Base-by-base conservation (phyloP, 2,113 vertebrate genomes). In the Parotia lawesii region DNA sequence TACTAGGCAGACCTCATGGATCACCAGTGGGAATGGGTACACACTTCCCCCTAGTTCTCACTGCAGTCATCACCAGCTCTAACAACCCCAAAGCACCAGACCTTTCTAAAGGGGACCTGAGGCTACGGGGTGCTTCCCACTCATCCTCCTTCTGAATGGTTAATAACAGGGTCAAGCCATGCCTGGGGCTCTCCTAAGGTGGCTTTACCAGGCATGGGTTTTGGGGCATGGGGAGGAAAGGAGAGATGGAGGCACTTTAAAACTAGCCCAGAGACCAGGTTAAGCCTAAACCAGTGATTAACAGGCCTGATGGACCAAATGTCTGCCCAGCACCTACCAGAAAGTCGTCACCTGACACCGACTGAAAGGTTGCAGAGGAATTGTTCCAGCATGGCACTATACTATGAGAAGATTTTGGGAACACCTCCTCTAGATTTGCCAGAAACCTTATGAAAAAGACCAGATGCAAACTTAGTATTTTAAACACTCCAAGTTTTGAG, bases 291-390 rank as follows among this genome's bases (percentile, higher is more conserved):
- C 10, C 25, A 50, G 20, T 16, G 33, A 40, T 48, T 11, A 65
- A 69, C 0, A 0, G 27, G 21, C 21, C 54, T 25, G 35, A 38
- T 29, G 33, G 48, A 28, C 18, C n/a, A 10, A 70, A 15, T 10
- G 4, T 13, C 31, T 64, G 50, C 38, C 40, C 65, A 50, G 40
- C 56, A 62, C 7, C 29, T 8, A 50, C 12, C n/a, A 54, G 27
- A 64, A 72, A 71, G 25, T 5, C 56, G 4, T 17, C 20, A 25
- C 12, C 35, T 37, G 12, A 84, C 50, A 47, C 17, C 23, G 62
- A 9, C 14, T 45, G 69, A 64, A 87, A 81, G n/a, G 10, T 2
- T 44, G 35, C 58, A 67, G 24, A 71, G n/a, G 45, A 71, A 64
- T n/a, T 2, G 31, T 38, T 67, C n/a, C 61, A 51, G 15, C 16